A percentile compares a stretch with the other conserved stretches of the same genome.
These are phyloP conservation scores for Antidorcas marsupialis DNA, from an alignment of 2,113 vertebrate genomes.

Conservation along the genomic window DNA sequence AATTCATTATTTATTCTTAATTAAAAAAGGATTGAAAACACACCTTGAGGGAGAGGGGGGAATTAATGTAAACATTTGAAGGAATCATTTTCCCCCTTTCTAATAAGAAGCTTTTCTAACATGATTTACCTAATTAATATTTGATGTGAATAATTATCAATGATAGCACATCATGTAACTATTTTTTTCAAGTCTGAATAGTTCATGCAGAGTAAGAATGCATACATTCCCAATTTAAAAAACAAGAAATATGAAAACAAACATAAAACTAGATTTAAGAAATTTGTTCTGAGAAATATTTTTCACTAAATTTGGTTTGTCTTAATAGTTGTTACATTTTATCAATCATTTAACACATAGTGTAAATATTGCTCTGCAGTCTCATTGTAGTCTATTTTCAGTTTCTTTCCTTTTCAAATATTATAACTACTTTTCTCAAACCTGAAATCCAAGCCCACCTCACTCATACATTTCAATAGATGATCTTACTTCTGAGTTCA, in stretches of 20 bases:
- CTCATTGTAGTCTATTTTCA: neutral
- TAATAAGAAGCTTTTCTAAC: neutral
- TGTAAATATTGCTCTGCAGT: neutral
- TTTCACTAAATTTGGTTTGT: neutral
- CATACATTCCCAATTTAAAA: neutral
- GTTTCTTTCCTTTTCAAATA: neutral
- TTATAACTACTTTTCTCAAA: neutral
- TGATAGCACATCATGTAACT: neutral
- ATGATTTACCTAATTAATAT: neutral
- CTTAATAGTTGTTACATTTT: neutral
- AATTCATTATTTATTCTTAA: constrained; percentile 36
- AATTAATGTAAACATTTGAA: neutral
- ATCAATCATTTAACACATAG: neutral
- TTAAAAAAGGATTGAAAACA: neutral
- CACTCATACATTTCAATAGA: neutral
- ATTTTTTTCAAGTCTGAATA: neutral
- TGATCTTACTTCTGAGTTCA: neutral
- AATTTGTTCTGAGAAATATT: neutral
- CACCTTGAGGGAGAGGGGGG: neutral
- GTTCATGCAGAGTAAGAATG: neutral
- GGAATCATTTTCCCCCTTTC: neutral
- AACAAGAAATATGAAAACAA: neutral
- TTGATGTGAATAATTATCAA: neutral
- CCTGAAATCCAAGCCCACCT: neutral
- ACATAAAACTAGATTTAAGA: neutral